Evolutionary conservation across 2,888 invertebrate genomes (phyloP).

Genomic region (Drosophila paranaensis): DNA sequence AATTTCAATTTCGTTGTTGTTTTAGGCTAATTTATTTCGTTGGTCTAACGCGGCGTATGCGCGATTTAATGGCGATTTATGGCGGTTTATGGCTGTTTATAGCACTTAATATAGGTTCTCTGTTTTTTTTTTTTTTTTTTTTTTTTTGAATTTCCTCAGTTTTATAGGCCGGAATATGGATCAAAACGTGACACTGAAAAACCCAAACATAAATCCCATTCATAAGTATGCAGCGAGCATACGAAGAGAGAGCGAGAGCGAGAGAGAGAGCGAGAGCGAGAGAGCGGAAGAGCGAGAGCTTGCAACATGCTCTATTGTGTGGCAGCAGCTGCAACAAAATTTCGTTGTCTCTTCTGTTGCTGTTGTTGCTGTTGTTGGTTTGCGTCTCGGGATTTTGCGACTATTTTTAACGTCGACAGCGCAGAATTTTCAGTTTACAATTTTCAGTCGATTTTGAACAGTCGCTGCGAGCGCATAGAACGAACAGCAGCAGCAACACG

Average conservation of each 20-base stretch:
- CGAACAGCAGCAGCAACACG: conserved; percentile 30
- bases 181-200: conserved; percentile 78
- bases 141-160: conserved; percentile 15
- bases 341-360: conserved; percentile 12
- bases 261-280: not conserved
- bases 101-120: not conserved
- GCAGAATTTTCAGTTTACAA: conserved; percentile 62
- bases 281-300: conserved; percentile 7
- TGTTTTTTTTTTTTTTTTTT: not conserved
- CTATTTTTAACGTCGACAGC: conserved; percentile 69
- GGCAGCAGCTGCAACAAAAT: conserved; percentile 49
- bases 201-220: conserved; percentile 75
- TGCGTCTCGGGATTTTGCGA: conserved; percentile 35
- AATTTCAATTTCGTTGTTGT: not conserved
- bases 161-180: conserved; percentile 53
- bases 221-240: conserved; percentile 64
- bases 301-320: conserved; percentile 40
- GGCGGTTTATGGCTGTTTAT: conserved; percentile 6
- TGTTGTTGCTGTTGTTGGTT: conserved; percentile 9
- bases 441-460: conserved; percentile 75
- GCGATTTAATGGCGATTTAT: conserved; percentile 28
- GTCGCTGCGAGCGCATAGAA: conserved; percentile 70
- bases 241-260: not conserved
- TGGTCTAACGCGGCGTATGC: conserved; percentile 32
- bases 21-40: conserved; percentile 4